Evolutionary conservation across 1,140 invertebrate genomes (phyloP).

Genomic region (Metopolophium dirhodum): DNA sequence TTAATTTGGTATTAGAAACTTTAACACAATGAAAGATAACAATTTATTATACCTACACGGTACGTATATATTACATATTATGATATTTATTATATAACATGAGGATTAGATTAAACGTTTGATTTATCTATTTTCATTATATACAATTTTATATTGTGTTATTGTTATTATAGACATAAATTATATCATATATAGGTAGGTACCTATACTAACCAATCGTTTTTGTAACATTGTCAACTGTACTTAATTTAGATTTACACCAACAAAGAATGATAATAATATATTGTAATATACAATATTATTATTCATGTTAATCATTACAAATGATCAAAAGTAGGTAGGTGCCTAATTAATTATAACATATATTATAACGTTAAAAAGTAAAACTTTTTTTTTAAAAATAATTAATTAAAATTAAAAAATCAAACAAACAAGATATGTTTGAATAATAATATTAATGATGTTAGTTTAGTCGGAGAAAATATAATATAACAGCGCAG

Average conservation of each 20-base stretch:
- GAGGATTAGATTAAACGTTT: background rate
- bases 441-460: background rate
- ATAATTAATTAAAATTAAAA: slow-evolving; percentile 7
- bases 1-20: slow-evolving; percentile 4
- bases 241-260: background rate
- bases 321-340: background rate
- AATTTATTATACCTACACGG: background rate
- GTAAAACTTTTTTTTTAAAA: background rate
- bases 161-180: background rate
- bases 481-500: background rate
- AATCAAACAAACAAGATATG: background rate
- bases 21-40: slow-evolving; percentile 13
- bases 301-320: background rate
- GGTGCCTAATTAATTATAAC: background rate
- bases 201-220: background rate
- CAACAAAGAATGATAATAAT: background rate
- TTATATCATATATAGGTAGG: background rate
- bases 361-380: background rate
- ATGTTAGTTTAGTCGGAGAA: background rate
- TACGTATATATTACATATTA: background rate
- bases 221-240: background rate
- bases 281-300: background rate
- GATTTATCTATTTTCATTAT: background rate
- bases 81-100: slow-evolving; percentile 16
- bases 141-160: background rate